Evolutionary conservation across 2,113 vertebrate genomes (phyloP).

Genomic region (Narcine bancroftii): DNA sequence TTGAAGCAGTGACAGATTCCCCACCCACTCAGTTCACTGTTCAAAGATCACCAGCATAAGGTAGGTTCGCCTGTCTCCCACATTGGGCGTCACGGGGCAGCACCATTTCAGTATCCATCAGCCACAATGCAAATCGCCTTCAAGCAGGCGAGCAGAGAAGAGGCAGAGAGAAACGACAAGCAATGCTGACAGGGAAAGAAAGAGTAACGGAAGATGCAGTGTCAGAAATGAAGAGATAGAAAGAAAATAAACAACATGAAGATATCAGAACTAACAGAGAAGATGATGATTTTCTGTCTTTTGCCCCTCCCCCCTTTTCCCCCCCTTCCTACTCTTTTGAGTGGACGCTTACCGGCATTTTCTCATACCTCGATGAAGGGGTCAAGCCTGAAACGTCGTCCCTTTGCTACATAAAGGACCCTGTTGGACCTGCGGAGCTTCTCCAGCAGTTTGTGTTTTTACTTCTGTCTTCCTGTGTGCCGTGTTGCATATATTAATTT

Average conservation of each 20-base stretch:
- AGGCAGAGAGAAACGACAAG: neutral
- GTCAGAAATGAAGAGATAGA: neutral
- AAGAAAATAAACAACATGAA: too few species aligned
- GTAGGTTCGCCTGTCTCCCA: neutral
- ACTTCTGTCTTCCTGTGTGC: neutral
- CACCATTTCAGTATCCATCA: neutral
- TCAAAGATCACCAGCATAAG: neutral
- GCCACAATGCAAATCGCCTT: neutral
- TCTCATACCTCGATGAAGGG: too few species aligned
- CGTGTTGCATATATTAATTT: neutral
- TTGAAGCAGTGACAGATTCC: neutral
- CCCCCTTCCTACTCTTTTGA: too few species aligned
- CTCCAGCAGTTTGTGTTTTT: too few species aligned
- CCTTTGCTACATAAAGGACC: too few species aligned
- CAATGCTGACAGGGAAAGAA: neutral
- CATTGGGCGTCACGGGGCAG: neutral
- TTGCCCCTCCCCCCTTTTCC: too few species aligned
- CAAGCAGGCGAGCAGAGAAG: neutral
- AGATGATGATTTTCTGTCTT: too few species aligned
- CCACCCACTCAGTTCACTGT: too few species aligned
- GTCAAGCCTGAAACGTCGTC: too few species aligned
- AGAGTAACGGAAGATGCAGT: neutral
- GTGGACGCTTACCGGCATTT: too few species aligned
- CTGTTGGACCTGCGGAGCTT: too few species aligned
- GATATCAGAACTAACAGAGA: too few species aligned